Evolutionary conservation across 2,888 invertebrate species (phyloP).

Genomic region (Volucella inanis): DNA sequence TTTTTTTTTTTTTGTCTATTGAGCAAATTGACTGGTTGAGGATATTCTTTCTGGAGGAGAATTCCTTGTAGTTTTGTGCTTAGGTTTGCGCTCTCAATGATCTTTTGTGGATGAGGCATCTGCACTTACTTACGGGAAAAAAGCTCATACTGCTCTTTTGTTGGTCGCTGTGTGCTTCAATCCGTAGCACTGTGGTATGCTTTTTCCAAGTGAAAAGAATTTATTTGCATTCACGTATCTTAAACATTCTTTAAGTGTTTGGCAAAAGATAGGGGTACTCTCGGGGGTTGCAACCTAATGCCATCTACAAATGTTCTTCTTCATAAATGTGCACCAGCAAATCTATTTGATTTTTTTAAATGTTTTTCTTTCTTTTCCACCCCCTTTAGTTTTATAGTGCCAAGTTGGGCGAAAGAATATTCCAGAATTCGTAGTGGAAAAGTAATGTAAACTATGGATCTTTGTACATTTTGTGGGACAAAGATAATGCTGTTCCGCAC

Average conservation of each 20-base stretch:
- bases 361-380: neutral
- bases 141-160: neutral
- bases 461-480: neutral
- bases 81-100: conserved; percentile 51
- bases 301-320: conserved; percentile 18
- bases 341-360: conserved; percentile 6
- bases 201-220: conserved; percentile 29
- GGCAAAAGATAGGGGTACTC: neutral
- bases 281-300: neutral
- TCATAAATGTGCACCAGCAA: neutral
- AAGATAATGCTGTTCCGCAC: neutral
- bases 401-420: conserved; percentile 2
- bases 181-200: conserved; percentile 24
- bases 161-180: neutral
- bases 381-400: neutral
- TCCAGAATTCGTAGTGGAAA: neutral
- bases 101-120: conserved; percentile 36
- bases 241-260: conserved; percentile 36
- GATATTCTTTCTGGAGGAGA: neutral
- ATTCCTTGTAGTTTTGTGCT: conserved; percentile 58
- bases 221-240: conserved; percentile 48
- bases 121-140: conserved; percentile 11
- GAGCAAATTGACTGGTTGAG: conserved; percentile 60
- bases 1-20: conserved; percentile 44
- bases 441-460: neutral